Conservation (phyloP, 2,113 vertebrate genomes). For the Phyllopteryx taeniolatus region DNA sequence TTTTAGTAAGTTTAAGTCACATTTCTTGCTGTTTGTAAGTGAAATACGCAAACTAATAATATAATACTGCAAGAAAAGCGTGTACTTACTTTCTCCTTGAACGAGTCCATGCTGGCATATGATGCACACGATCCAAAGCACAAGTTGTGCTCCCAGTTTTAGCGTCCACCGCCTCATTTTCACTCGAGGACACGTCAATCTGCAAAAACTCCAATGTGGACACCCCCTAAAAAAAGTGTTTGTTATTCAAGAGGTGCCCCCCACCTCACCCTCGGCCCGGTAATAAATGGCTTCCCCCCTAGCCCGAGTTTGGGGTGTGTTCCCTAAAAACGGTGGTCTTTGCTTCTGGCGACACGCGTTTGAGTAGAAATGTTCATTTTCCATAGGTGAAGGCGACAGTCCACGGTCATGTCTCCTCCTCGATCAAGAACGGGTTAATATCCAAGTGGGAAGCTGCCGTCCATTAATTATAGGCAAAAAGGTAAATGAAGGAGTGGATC, state of each 20-base stretch:
- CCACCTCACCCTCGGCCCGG: background rate
- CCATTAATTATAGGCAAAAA: background rate
- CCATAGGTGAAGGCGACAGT: conserved; percentile 58
- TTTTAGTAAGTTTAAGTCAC: background rate
- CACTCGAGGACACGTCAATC: conserved; percentile 29
- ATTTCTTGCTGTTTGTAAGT: background rate
- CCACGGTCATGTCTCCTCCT: conserved; percentile 60
- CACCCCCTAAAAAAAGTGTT: conserved; percentile 1
- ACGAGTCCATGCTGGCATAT: conserved; percentile 68
- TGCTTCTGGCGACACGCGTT: conserved; percentile 58
- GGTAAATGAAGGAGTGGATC: background rate
- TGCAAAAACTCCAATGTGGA: conserved; percentile 25
- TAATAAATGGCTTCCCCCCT: conserved; percentile 35
- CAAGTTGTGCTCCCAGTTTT: conserved; percentile 56
- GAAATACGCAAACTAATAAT: background rate
- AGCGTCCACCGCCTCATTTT: conserved; percentile 69
- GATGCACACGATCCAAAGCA: conserved; percentile 69
- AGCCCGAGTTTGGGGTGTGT: conserved; percentile 30
- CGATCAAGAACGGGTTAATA: conserved; percentile 4
- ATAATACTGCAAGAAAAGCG: background rate
- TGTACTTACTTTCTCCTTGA: conserved; percentile 79
- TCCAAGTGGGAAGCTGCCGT: background rate
- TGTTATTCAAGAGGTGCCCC: conserved; percentile 9
- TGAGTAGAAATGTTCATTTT: conserved; percentile 67
- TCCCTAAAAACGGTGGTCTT: conserved; percentile 70